Evolutionary conservation across 2,888 invertebrate genomes (phyloP).

Genomic region (Carcina quercana): DNA sequence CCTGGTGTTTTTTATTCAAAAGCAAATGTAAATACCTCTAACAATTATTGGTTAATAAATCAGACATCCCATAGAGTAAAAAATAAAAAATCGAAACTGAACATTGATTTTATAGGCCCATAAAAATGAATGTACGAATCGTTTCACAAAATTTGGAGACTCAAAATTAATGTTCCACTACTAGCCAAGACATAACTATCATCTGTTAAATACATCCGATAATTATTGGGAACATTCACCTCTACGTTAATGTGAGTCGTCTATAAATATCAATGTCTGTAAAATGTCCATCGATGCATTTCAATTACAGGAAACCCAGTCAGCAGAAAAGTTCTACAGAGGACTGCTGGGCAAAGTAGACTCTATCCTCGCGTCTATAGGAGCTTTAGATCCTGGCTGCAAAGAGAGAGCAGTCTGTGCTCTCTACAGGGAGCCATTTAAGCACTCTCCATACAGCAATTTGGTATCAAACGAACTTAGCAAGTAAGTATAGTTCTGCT

Average conservation of each 20-base stretch:
- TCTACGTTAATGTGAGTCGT: not conserved
- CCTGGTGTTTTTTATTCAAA: too few species aligned
- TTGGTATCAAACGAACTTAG: slow-evolving; percentile 90
- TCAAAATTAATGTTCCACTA: too few species aligned
- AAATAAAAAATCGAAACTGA: too few species aligned
- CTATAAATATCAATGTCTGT: not conserved
- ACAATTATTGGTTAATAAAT: too few species aligned
- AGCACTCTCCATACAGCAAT: slow-evolving; percentile 90
- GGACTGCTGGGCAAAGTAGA: slow-evolving; percentile 86
- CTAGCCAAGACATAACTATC: too few species aligned
- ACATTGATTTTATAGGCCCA: too few species aligned
- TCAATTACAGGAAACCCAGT: slow-evolving; percentile 50
- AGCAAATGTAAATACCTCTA: too few species aligned
- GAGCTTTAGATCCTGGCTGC: slow-evolving; percentile 82
- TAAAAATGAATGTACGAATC: too few species aligned
- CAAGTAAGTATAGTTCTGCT: slow-evolving; percentile 77
- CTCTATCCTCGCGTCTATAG: slow-evolving; percentile 80
- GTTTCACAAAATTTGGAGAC: too few species aligned
- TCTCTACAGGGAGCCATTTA: slow-evolving; percentile 87
- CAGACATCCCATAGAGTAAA: too few species aligned
- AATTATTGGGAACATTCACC: too few species aligned
- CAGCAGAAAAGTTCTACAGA: slow-evolving; percentile 80
- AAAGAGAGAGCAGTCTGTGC: slow-evolving; percentile 87
- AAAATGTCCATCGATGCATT: not conserved
- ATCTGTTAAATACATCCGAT: too few species aligned